These are phyloP conservation scores for Chelidonichthys spinosus DNA, from an alignment of 2,797 vertebrate genomes.

Conservation along the genomic window DNA sequence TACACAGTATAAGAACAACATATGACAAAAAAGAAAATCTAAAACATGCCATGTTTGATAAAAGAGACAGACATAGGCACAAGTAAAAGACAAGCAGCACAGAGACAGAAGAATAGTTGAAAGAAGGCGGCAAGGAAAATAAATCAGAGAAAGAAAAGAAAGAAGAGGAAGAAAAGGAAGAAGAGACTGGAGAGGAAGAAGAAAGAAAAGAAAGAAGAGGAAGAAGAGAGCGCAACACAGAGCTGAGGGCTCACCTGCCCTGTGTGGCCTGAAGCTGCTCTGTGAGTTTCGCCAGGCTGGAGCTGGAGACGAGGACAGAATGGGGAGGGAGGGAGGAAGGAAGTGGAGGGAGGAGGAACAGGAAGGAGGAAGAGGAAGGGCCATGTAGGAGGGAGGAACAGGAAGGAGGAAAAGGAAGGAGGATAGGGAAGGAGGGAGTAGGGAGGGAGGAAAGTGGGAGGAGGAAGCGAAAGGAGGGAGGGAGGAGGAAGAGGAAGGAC, in stretches of 20 bases:
- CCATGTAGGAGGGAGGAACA: no score
- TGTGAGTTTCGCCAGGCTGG: slow-evolving; percentile 86
- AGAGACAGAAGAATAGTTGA: no score
- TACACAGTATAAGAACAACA: background rate
- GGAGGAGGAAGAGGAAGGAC: background rate
- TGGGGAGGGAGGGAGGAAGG: background rate
- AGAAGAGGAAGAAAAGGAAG: no score
- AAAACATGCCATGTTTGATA: background rate
- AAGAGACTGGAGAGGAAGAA: no score
- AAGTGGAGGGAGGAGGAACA: background rate
- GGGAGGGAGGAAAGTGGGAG: slow-evolving; percentile 20
- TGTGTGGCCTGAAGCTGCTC: slow-evolving; percentile 88
- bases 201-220: slow-evolving; percentile 16
- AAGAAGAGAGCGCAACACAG: slow-evolving; percentile 62
- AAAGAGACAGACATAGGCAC: background rate
- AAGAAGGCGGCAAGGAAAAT: no score
- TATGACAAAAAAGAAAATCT: background rate
- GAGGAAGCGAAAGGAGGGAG: slow-evolving; percentile 38
- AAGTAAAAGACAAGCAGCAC: background rate
- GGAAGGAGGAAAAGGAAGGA: background rate
- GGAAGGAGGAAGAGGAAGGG: background rate
- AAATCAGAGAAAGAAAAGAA: no score
- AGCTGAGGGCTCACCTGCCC: slow-evolving; percentile 82
- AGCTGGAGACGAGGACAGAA: slow-evolving; percentile 69
- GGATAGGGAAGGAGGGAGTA: background rate